A percentile compares a stretch with the other conserved stretches of the same genome.
Conservation (phyloP, 2,888 invertebrate species). For the Zygaena filipendulae region DNA sequence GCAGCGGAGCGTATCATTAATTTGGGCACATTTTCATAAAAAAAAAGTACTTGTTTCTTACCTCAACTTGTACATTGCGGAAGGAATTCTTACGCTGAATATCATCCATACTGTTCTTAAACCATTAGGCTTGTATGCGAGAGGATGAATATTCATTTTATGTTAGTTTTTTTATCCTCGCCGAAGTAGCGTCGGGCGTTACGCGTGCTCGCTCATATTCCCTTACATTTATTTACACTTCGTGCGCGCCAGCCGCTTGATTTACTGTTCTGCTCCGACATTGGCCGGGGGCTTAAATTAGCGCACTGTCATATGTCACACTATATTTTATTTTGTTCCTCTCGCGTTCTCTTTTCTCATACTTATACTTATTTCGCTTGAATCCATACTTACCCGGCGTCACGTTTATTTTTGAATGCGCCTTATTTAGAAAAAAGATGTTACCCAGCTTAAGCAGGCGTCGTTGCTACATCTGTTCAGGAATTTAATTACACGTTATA, state of each 20-base stretch:
- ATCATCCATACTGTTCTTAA: too few species aligned
- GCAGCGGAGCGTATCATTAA: too few species aligned
- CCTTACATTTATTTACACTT: slow-evolving; percentile 39
- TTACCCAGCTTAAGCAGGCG: slow-evolving; percentile 22
- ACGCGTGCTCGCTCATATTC: slow-evolving; percentile 43
- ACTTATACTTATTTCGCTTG: slow-evolving; percentile 38
- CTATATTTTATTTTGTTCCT: slow-evolving; percentile 50
- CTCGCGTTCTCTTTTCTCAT: slow-evolving; percentile 26
- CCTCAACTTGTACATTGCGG: too few species aligned
- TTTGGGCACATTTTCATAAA: too few species aligned
- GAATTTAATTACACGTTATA: slow-evolving; percentile 17
- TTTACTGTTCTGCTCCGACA: slow-evolving; percentile 42
- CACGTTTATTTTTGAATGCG: slow-evolving; percentile 51
- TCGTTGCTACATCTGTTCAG: slow-evolving; percentile 14
- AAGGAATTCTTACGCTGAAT: too few species aligned
- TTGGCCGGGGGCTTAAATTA: slow-evolving; percentile 53
- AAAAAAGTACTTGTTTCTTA: too few species aligned
- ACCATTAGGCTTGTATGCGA: too few species aligned
- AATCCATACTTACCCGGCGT: slow-evolving; percentile 45
- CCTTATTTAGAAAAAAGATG: slow-evolving; percentile 45
- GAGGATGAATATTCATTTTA: too few species aligned
- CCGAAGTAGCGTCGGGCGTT: slow-evolving; percentile 40
- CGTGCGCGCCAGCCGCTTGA: slow-evolving; percentile 54
- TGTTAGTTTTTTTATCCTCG: slow-evolving; percentile 37
- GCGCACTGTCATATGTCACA: slow-evolving; percentile 55